phyloP scores from a whole-genome alignment of 2,113 vertebrate species.

The Girardinichthys multiradiatus region DNA sequence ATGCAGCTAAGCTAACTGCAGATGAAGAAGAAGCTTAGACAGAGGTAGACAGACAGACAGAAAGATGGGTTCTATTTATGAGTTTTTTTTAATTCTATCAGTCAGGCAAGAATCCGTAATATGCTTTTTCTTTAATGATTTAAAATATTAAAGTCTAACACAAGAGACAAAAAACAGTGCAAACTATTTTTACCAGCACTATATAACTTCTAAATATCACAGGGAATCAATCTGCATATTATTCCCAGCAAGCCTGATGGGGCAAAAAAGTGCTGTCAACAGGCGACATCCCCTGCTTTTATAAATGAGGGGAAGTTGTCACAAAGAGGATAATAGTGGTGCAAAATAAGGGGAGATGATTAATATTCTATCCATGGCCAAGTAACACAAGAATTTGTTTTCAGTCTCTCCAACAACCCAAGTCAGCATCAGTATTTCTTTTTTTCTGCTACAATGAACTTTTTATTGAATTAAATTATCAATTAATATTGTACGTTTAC shows the following conservation, averaged over 20 bases:
- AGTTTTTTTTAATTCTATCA: no score
- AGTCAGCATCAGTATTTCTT: slow-evolving; percentile 42
- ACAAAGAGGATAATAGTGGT: not conserved
- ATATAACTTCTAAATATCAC: no score
- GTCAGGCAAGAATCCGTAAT: no score
- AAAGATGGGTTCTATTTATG: no score
- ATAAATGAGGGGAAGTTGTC: slow-evolving; percentile 8
- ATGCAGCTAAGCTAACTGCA: no score
- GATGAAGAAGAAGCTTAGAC: no score
- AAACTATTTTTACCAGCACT: no score
- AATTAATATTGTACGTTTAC: slow-evolving; percentile 20
- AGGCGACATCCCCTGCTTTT: slow-evolving; percentile 35
- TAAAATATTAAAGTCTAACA: not conserved
- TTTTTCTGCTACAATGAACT: slow-evolving; percentile 4
- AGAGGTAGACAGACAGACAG: no score
- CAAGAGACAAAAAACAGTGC: not conserved
- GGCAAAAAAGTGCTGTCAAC: slow-evolving; percentile 8
- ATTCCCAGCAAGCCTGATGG: slow-evolving; percentile 1
- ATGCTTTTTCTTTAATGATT: not conserved
- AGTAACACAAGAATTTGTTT: slow-evolving; percentile 56
- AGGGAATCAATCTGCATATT: not conserved
- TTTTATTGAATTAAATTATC: not conserved
- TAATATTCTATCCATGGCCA: slow-evolving; percentile 73
- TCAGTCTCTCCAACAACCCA: slow-evolving; percentile 45
- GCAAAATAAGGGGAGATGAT: slow-evolving; percentile 58